Evolutionary conservation across 2,113 vertebrate genomes (phyloP).

Genomic region (Pogona vitticeps): DNA sequence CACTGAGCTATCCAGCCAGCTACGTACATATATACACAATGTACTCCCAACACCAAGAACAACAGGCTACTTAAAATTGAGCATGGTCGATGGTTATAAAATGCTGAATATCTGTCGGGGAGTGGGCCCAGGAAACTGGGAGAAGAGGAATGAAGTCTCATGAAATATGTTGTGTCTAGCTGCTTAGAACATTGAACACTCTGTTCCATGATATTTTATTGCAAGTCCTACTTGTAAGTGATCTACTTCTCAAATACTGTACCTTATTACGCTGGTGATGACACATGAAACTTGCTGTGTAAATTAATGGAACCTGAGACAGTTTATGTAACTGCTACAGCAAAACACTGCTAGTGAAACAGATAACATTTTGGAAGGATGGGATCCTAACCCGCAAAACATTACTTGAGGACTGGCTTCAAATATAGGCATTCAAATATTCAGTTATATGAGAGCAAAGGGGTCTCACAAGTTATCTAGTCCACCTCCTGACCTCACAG

Average conservation of each 20-base stretch:
- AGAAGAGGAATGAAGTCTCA: not conserved
- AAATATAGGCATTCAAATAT: no score
- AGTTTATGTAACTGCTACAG: no score
- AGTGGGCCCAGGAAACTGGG: not conserved
- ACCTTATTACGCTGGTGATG: constrained; percentile 39
- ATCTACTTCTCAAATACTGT: constrained; percentile 55
- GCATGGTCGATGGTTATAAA: not conserved
- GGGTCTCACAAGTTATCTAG: no score
- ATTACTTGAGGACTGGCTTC: no score
- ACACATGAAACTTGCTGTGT: constrained; percentile 40
- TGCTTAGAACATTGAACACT: not conserved
- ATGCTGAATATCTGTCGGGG: not conserved
- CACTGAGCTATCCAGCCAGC: no score
- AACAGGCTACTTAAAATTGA: not conserved
- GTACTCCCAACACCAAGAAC: no score
- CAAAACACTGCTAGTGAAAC: no score
- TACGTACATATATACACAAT: no score
- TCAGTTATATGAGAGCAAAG: not conserved
- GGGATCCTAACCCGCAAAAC: no score
- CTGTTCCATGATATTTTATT: not conserved
- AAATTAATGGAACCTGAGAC: constrained; percentile 44
- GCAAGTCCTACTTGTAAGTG: constrained; percentile 44
- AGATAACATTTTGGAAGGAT: no score
- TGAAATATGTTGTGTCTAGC: not conserved
- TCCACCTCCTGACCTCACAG: no score